Base-by-base conservation (phyloP, 2,888 invertebrate species). In the Tigriopus californicus region DNA sequence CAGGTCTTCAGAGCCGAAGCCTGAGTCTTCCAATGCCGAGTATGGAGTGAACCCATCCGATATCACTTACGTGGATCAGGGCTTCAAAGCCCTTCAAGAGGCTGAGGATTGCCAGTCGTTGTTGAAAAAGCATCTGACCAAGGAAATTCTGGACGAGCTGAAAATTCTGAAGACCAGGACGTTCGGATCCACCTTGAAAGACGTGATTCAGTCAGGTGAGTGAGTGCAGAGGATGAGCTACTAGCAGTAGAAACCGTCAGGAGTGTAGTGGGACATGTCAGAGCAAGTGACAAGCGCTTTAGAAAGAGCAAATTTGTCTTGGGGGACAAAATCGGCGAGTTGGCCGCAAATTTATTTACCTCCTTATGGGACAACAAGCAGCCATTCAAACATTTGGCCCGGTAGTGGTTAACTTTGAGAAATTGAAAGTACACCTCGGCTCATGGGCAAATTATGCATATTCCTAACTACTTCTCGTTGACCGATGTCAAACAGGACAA, bases 81-180 rank as follows among this genome's bases (percentile, higher is more conserved):
- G 57, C n/a, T 64, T 61, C 59, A 33, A 54, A n/a, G 41, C 11
- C 20, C 62, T 64, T 40, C 33, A 33, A 33, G 54, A 53, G 22
- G 52, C 41, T 33, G 33, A 56, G 8, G 20, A 55, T 18, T 55
- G 24, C 41, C 55, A 55, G 11, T 25, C 24, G 12, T 80, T 97
- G 74, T 77, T 95, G 77, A 95, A 94, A 80, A 94, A 94, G 75
- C 85, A 86, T 77, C 80, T 92, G 68, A 85, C 88, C 72, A 83
- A 82, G 76, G 88, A 89, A 70, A 77, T 91, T 62, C 89, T 92
- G 74, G 90, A 94, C 70, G 80, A 80, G 68, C 79, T 90, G 65
- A 94, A 94, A 79, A 83, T 80, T 74, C 84, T 85, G 80, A 90
- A 90, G 76, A 92, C 92, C 63, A 60, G 64, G 13, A 82, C 83